Conservation (phyloP, 2,113 vertebrate genomes). For the Blennius ocellaris region DNA sequence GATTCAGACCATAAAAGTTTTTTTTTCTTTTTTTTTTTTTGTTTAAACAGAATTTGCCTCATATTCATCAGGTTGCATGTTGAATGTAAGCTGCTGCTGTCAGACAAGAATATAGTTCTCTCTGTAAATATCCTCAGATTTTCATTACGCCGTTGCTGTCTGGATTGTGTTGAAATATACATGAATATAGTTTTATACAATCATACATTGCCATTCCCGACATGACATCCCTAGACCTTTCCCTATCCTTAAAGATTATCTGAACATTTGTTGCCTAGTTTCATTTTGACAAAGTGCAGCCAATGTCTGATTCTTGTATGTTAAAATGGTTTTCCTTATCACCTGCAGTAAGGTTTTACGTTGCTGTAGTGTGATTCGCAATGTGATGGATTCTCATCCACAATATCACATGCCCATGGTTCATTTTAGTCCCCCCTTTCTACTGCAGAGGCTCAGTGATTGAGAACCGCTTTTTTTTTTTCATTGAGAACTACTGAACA, state of each 20-base stretch:
- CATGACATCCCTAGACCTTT: slow-evolving; percentile 32
- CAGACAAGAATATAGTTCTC: slow-evolving; percentile 1
- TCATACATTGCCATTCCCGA: slow-evolving; percentile 33
- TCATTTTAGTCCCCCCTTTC: slow-evolving; percentile 39
- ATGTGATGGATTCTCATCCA: slow-evolving; percentile 40
- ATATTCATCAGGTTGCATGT: slow-evolving; percentile 28
- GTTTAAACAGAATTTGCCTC: slow-evolving; percentile 1
- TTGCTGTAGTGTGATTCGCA: slow-evolving; percentile 51
- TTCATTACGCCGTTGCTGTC: slow-evolving; percentile 5
- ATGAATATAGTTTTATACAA: slow-evolving; percentile 21
- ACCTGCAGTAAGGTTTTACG: slow-evolving; percentile 47
- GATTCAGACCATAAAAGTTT: slow-evolving; percentile 29
- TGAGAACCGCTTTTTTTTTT: slow-evolving; percentile 14
- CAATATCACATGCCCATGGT: slow-evolving; percentile 40
- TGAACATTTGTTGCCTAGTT: slow-evolving; percentile 46
- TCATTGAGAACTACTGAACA: slow-evolving; percentile 38
- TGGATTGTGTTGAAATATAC: background rate
- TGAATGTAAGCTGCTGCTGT: slow-evolving; percentile 21
- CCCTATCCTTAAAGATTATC: slow-evolving; percentile 52
- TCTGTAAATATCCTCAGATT: slow-evolving; percentile 7
- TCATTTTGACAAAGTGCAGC: slow-evolving; percentile 45
- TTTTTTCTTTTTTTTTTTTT: no score
- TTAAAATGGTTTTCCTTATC: slow-evolving; percentile 40
- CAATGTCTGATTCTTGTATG: slow-evolving; percentile 41
- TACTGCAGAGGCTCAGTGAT: slow-evolving; percentile 23